Evolutionary conservation across 2,888 invertebrate genomes (phyloP).

Genomic region (Coleophora flavipennella): DNA sequence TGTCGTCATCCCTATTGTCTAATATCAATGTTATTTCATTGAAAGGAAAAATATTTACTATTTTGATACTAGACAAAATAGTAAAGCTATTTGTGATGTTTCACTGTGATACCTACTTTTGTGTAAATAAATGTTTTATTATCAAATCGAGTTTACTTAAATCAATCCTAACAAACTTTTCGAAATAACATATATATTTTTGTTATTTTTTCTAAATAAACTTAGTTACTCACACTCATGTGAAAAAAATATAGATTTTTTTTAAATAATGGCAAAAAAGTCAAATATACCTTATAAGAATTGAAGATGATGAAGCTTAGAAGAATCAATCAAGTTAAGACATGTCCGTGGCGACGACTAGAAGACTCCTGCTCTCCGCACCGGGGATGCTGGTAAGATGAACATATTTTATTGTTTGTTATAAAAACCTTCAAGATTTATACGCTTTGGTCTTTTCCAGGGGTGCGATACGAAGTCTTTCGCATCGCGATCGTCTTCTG

Average conservation of each 20-base stretch:
- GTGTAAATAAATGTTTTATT: conserved; percentile 4
- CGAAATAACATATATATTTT: too few species aligned
- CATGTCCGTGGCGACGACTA: background rate
- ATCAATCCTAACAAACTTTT: background rate
- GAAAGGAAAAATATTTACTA: too few species aligned
- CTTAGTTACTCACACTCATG: too few species aligned
- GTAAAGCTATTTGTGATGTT: conserved; percentile 5
- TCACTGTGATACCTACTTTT: conserved; percentile 8
- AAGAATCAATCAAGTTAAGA: conserved; percentile 6
- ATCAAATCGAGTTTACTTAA: background rate
- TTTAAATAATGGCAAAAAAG: too few species aligned
- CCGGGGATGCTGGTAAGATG: conserved; percentile 31
- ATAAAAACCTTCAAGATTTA: conserved; percentile 38
- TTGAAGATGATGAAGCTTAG: conserved; percentile 2
- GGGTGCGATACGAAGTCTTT: conserved; percentile 14
- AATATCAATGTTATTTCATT: too few species aligned
- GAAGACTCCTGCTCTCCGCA: conserved; percentile 7
- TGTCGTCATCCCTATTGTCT: too few species aligned
- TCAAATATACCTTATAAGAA: too few species aligned
- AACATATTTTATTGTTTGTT: conserved; percentile 14
- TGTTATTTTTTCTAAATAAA: too few species aligned
- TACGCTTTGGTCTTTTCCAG: conserved; percentile 64
- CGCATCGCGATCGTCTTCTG: conserved; percentile 6
- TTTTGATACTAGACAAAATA: too few species aligned
- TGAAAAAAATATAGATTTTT: too few species aligned